A percentile compares a stretch with the other conserved stretches of the same genome.
These are phyloP conservation scores for Perca fluviatilis DNA, from an alignment of 2,113 vertebrate species.

Conservation along the genomic window DNA sequence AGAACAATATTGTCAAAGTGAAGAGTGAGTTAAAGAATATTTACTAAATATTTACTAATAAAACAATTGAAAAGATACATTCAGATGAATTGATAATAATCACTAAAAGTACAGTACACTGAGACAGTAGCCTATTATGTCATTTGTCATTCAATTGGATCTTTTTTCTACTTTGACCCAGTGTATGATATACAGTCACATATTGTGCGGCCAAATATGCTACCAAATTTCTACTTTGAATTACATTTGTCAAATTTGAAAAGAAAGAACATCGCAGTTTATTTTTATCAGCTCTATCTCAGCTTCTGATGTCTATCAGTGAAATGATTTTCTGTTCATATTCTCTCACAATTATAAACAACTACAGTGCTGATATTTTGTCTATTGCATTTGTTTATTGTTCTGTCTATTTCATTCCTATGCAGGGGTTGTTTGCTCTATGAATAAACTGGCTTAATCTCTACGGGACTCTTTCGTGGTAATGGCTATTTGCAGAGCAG, in stretches of 20 bases:
- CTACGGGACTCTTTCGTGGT: not conserved
- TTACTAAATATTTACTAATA: not conserved
- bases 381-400: not conserved
- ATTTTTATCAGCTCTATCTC: slow-evolving; percentile 6
- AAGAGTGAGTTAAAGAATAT: not conserved
- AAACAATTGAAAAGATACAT: not conserved
- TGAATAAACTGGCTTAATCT: not conserved
- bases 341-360: not conserved
- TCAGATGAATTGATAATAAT: not conserved
- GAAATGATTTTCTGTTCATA: not conserved
- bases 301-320: not conserved
- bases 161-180: not conserved
- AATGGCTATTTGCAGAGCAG: not conserved
- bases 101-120: not conserved
- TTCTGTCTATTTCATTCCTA: not conserved
- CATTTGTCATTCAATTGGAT: not conserved
- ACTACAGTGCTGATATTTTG: not conserved
- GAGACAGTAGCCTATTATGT: not conserved
- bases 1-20: not conserved
- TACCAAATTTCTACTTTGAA: not conserved
- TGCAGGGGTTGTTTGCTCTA: not conserved
- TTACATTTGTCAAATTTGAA: not conserved
- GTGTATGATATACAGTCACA: not conserved
- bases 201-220: not conserved
- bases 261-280: not conserved